Conservation (phyloP, 2,888 invertebrate genomes). For the Blastobasis adustella region DNA sequence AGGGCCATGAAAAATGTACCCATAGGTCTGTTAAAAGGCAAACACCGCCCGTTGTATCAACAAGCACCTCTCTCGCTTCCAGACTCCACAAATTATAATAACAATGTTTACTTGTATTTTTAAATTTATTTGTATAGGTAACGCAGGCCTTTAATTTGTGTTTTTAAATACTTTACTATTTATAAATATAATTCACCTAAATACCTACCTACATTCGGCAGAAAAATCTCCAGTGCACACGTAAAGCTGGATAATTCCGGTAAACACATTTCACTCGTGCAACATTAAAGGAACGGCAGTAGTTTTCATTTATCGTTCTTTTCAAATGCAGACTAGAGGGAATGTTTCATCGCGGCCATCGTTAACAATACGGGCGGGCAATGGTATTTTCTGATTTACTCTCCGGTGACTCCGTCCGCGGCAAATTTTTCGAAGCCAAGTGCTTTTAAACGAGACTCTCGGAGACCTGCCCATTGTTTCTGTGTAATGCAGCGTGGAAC, state of each 20-base stretch:
- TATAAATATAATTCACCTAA: too few species aligned
- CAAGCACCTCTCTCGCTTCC: slow-evolving; percentile 18
- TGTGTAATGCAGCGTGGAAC: neutral
- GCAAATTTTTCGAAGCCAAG: slow-evolving; percentile 7
- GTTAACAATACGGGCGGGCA: slow-evolving; percentile 14
- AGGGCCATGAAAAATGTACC: slow-evolving; percentile 28
- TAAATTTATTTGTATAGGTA: slow-evolving; percentile 8
- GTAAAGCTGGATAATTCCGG: too few species aligned
- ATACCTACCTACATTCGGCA: too few species aligned
- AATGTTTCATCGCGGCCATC: slow-evolving; percentile 7
- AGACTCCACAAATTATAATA: slow-evolving; percentile 26
- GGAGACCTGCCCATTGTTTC: slow-evolving; percentile 6
- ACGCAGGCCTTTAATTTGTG: too few species aligned
- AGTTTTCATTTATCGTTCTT: slow-evolving; percentile 7
- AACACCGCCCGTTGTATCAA: slow-evolving; percentile 20
- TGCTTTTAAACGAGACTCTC: slow-evolving; percentile 7
- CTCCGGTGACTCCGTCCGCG: slow-evolving; percentile 3
- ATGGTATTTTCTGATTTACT: slow-evolving; percentile 15
- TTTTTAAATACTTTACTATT: too few species aligned
- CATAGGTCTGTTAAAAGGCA: slow-evolving; percentile 17
- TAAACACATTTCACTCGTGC: too few species aligned
- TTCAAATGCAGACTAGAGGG: slow-evolving; percentile 8
- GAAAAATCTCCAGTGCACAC: too few species aligned
- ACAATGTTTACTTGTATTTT: slow-evolving; percentile 47
- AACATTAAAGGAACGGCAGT: too few species aligned